phyloP scores from a whole-genome alignment of 1,140 invertebrate species.

The Calosoma granatense region DNA sequence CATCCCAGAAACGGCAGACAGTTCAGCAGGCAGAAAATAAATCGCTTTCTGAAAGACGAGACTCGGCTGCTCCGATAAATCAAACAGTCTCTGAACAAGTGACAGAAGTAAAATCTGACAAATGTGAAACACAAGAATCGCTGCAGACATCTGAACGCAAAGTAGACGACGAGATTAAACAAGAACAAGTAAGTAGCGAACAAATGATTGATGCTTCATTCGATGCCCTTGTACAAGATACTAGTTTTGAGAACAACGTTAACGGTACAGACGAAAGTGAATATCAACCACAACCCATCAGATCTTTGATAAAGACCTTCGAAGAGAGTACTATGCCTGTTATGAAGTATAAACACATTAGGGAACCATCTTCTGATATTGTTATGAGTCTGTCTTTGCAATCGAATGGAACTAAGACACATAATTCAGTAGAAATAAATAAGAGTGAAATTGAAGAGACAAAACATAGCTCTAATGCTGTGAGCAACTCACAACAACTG shows the following conservation, averaged over 20 bases:
- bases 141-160: too few relatives aligned
- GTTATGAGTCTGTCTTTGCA: not conserved
- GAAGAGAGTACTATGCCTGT: conserved; percentile 46
- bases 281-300: conserved; percentile 50
- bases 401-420: not conserved
- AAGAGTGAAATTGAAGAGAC: too few relatives aligned
- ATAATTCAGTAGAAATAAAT: too few relatives aligned
- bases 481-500: too few relatives aligned
- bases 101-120: too few relatives aligned
- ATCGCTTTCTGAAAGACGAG: conserved; percentile 6
- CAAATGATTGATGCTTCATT: too few relatives aligned
- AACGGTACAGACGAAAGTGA: conserved; percentile 29
- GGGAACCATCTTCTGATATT: conserved; percentile 30
- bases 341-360: conserved; percentile 45
- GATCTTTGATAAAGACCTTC: conserved; percentile 51
- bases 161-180: too few relatives aligned
- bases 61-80: not conserved
- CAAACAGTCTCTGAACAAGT: too few relatives aligned
- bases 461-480: too few relatives aligned
- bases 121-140: not conserved
- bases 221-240: too few relatives aligned
- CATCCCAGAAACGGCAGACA: not conserved
- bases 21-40: not conserved
- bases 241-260: too few relatives aligned
- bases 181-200: too few relatives aligned